phyloP scores from a whole-genome alignment of 2,113 vertebrate species.

The Elgaria multicarinata region DNA sequence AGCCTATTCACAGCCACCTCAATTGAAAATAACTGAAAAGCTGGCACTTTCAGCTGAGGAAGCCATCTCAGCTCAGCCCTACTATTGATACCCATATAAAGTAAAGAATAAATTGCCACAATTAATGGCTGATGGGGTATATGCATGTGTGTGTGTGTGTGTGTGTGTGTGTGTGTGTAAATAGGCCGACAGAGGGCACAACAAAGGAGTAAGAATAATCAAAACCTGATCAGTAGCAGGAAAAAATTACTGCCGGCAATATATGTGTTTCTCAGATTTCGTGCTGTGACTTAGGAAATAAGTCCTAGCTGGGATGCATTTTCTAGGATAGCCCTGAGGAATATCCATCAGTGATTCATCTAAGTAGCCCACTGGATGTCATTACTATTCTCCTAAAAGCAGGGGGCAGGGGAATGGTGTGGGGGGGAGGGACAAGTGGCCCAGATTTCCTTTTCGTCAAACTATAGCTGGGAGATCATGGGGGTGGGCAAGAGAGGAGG shows the following conservation, averaged over 20 bases:
- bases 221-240: constrained; percentile 47
- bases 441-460: constrained; percentile 56
- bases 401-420: constrained; percentile 54
- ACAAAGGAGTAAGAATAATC: constrained; percentile 49
- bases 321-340: constrained; percentile 66
- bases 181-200: constrained; percentile 33
- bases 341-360: constrained; percentile 68
- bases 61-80: neutral
- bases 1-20: neutral
- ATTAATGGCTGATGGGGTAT: constrained; percentile 50
- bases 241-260: constrained; percentile 43
- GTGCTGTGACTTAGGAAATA: constrained; percentile 61
- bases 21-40: neutral
- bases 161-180: neutral
- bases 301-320: constrained; percentile 56
- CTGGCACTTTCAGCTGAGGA: neutral
- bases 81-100: neutral
- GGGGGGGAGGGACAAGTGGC: constrained; percentile 66
- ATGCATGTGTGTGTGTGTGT: neutral
- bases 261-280: constrained; percentile 54
- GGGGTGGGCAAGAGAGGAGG: constrained; percentile 41
- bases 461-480: constrained; percentile 63
- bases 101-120: constrained; percentile 40
- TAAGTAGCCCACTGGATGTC: constrained; percentile 67
- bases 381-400: constrained; percentile 62